Conservation (phyloP, 2,888 invertebrate species). For the Drosophila anceps region DNA sequence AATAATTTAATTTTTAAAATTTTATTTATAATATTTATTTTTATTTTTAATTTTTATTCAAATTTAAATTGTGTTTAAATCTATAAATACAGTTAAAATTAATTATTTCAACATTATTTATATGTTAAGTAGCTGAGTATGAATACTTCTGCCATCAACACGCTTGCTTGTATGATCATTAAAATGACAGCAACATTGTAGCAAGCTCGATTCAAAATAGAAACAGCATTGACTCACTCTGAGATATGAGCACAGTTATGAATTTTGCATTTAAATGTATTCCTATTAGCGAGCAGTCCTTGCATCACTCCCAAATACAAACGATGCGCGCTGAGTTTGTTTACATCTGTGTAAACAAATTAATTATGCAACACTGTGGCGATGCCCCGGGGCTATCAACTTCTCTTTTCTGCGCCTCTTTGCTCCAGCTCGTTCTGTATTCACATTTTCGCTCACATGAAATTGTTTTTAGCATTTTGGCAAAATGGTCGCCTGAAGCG, state of each 20-base stretch:
- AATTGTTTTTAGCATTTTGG: conserved; percentile 62
- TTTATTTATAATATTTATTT: too few species aligned
- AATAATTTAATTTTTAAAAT: too few species aligned
- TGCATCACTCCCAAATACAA: conserved; percentile 7
- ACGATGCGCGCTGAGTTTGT: conserved; percentile 52
- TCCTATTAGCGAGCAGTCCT: conserved; percentile 27
- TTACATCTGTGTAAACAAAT: conserved; percentile 80
- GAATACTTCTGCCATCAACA: not conserved
- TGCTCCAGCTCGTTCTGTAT: not conserved
- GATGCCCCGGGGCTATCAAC: conserved; percentile 20
- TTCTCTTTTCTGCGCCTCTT: not conserved
- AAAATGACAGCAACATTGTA: not conserved
- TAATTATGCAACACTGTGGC: conserved; percentile 71
- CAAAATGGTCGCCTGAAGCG: conserved; percentile 59
- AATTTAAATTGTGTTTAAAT: too few species aligned
- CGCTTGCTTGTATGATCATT: not conserved
- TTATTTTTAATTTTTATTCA: too few species aligned
- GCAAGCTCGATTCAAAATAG: not conserved
- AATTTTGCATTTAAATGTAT: conserved; percentile 35
- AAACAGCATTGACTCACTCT: too few species aligned
- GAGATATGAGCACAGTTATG: not conserved
- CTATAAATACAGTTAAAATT: too few species aligned
- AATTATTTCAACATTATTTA: too few species aligned
- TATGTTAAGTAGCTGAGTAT: not conserved
- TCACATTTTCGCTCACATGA: conserved; percentile 45